Evolutionary conservation across 1,140 invertebrate genomes (phyloP), one percentile per base, ranked within the genome.

Genomic region (Myzus persicae): DNA sequence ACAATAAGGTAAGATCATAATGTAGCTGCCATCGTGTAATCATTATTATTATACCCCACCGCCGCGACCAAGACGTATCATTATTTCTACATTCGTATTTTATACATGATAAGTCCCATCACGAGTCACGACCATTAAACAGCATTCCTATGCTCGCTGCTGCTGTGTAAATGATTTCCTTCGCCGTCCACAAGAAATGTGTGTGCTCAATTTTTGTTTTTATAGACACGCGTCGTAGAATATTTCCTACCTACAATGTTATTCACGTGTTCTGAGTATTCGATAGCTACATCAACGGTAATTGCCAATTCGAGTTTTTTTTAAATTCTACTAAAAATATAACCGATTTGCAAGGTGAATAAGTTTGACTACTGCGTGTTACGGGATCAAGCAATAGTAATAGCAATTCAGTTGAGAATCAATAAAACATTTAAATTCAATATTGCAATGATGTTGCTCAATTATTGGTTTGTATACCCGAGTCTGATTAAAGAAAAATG

Each of bases 1-100:
- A 97, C 95, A 97, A 98, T 95, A 98, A 94, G 94, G 94, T 94
- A 90, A 18, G 14, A 26, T 9, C 85, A 40, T 84, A 93, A 24
- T 82, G 44, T 91, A 54, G 4, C 31, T 88, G 85, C 42, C 18
- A n/a, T n/a, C 44, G 18, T 6, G 44, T 46, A 14, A 24, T 54
- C 26, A 51, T 89, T 38, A 89, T 40, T 26, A 54, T 54, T 54
- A 42, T 36, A n/a, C 8, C 26, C 6, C 20, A 44, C 31, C 22
- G 2, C 3, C 14, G 48, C 8, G n/a, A 46, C 31, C n/a, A 87
- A 46, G 38, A 20, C 31, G 18, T 46, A 87, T 44, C 26, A 42
- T 85, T 44, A 87, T 87, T 87, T 44, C 26, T 87, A 44, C 26
- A 87, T 46, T n/a, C 31, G 42, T 87, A 87, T 87, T 87, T 89